Percentiles rank a stretch among this genome's conserved stretches.
Evolutionary conservation across 2,113 vertebrate species (phyloP).

Genomic region (Pterophyllum scalare): DNA sequence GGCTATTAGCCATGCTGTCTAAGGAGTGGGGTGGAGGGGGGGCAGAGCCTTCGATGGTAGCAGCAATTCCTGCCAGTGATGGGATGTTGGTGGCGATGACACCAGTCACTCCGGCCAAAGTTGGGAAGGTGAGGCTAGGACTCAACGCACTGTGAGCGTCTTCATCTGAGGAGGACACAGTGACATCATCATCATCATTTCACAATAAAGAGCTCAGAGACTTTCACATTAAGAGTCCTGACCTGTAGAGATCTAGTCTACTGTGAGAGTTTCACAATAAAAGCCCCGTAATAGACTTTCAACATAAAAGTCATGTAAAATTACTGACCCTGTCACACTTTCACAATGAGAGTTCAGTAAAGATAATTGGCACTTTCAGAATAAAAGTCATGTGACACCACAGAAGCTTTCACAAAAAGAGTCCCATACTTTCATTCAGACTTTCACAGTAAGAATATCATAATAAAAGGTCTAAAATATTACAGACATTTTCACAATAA

Average conservation of each 20-base stretch:
- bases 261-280: too few species aligned
- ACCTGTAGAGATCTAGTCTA: neutral
- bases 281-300: too few species aligned
- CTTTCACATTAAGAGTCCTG: neutral
- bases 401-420: neutral
- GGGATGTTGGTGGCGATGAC: slow-evolving; percentile 58
- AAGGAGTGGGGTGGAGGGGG: neutral
- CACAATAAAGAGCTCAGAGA: neutral
- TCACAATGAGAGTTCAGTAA: neutral
- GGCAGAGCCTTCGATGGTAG: neutral
- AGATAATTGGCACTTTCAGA: too few species aligned
- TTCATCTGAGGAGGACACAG: slow-evolving; percentile 36
- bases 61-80: slow-evolving; percentile 27
- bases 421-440: neutral
- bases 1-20: slow-evolving; percentile 28
- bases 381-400: neutral
- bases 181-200: slow-evolving; percentile 17
- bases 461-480: neutral
- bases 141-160: neutral
- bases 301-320: too few species aligned
- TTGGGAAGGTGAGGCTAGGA: neutral
- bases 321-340: neutral
- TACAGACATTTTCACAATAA: neutral
- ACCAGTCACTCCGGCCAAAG: slow-evolving; percentile 39
- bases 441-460: neutral